Conservation (phyloP, 2,113 vertebrate species). For the Dromiciops gliroides region DNA sequence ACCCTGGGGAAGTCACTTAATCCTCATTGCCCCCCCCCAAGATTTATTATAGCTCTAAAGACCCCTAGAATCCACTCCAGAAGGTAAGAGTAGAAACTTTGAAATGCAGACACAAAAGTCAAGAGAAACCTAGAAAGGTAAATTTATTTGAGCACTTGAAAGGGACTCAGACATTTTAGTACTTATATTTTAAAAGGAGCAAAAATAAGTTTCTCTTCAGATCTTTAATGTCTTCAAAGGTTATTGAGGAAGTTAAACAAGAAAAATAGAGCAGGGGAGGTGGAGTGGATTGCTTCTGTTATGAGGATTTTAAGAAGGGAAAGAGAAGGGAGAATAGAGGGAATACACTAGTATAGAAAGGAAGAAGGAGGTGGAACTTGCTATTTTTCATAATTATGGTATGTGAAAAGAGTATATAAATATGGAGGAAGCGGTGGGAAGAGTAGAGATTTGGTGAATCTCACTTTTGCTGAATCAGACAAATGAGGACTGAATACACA, state of each 20-base stretch:
- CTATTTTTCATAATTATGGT: not conserved
- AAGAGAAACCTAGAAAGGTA: not conserved
- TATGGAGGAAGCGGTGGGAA: not conserved
- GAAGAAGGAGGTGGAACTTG: not conserved
- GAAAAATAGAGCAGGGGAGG: not conserved
- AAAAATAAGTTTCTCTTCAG: not conserved
- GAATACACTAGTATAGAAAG: not conserved
- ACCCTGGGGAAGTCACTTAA: too few species aligned
- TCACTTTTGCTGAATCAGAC: not conserved
- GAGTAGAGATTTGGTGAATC: not conserved
- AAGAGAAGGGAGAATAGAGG: not conserved
- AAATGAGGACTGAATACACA: not conserved
- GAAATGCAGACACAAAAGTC: not conserved
- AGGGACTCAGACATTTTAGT: not conserved
- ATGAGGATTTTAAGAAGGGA: not conserved
- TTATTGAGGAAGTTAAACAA: not conserved
- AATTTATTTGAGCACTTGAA: not conserved
- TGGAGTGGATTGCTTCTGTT: too few species aligned
- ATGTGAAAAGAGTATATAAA: not conserved
- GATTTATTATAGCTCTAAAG: not conserved
- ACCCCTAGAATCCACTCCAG: not conserved
- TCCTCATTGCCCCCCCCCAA: too few species aligned
- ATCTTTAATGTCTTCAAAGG: not conserved
- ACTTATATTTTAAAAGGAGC: not conserved
- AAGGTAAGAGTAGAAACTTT: not conserved